phyloP scores from a whole-genome alignment of 2,888 invertebrate genomes.

The Maniola hyperantus region DNA sequence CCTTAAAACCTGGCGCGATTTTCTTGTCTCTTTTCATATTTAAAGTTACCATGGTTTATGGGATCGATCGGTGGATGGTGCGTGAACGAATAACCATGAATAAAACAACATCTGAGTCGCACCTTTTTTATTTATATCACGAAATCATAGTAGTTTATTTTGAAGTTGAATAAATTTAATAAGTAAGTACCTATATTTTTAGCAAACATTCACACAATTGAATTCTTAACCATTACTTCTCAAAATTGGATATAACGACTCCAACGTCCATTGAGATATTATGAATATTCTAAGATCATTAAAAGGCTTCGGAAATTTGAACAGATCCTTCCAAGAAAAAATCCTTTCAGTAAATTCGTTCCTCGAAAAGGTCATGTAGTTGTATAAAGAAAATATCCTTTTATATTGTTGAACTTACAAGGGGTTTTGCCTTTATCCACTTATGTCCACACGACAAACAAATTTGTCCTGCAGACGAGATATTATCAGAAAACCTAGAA shows the following conservation, averaged over 20 bases:
- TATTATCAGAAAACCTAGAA: conserved; percentile 64
- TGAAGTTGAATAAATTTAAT: conserved; percentile 5
- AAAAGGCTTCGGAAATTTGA: not conserved
- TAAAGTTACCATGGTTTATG: conserved; percentile 71
- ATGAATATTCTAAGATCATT: not conserved
- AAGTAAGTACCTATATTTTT: too few species aligned
- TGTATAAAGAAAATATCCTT: conserved; percentile 19
- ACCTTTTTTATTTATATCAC: conserved; percentile 30
- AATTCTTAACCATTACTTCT: not conserved
- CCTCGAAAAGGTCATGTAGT: conserved; percentile 4
- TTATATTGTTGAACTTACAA: conserved; percentile 26
- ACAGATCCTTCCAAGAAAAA: not conserved
- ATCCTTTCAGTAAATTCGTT: not conserved
- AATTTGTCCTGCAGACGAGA: conserved; percentile 78
- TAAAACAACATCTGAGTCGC: conserved; percentile 46
- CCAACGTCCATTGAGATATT: not conserved
- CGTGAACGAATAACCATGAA: conserved; percentile 57
- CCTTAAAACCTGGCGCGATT: conserved; percentile 64
- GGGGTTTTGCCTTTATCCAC: conserved; percentile 29
- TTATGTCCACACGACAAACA: conserved; percentile 63
- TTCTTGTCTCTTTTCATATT: conserved; percentile 69
- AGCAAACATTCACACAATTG: not conserved
- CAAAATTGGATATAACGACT: not conserved
- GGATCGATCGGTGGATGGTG: conserved; percentile 54
- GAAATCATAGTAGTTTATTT: conserved; percentile 9